Percentiles rank a stretch among this genome's conserved stretches.
Evolutionary conservation across 2,797 vertebrate genomes (phyloP).

Genomic region (Sebastes hopkinsi): DNA sequence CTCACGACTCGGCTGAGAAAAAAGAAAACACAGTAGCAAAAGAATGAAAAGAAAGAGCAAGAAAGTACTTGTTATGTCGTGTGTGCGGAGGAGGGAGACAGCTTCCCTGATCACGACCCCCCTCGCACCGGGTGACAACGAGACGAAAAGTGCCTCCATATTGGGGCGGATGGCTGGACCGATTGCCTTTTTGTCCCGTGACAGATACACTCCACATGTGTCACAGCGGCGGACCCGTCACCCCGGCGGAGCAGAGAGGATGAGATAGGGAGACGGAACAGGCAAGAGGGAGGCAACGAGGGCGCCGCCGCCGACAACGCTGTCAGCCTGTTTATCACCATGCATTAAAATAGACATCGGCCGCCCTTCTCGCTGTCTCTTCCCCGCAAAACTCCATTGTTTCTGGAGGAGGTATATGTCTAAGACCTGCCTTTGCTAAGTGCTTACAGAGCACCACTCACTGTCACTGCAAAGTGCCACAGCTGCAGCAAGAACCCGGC

Average conservation of each 20-base stretch:
- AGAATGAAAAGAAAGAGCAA: slow-evolving; percentile 24
- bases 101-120: slow-evolving; percentile 42
- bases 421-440: slow-evolving; percentile 58
- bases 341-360: slow-evolving; percentile 62
- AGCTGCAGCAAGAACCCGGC: slow-evolving; percentile 4
- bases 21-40: not conserved
- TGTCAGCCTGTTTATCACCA: slow-evolving; percentile 62
- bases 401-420: slow-evolving; percentile 55
- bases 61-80: slow-evolving; percentile 52
- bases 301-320: slow-evolving; percentile 1
- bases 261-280: slow-evolving; percentile 22
- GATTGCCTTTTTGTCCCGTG: slow-evolving; percentile 71
- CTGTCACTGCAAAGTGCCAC: slow-evolving; percentile 56
- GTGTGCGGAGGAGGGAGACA: slow-evolving; percentile 39
- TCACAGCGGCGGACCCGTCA: slow-evolving; percentile 57
- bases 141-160: slow-evolving; percentile 31
- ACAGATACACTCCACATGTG: slow-evolving; percentile 69
- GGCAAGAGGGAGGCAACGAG: slow-evolving; percentile 10
- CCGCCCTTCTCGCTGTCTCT: slow-evolving; percentile 38
- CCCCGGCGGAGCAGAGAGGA: slow-evolving; percentile 22
- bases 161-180: slow-evolving; percentile 43
- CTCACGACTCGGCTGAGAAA: not conserved
- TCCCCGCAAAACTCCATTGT: slow-evolving; percentile 38
- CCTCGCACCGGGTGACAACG: slow-evolving; percentile 40
- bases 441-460: slow-evolving; percentile 54